These are phyloP conservation scores for Plemyria rubiginata DNA, from an alignment of 2,888 invertebrate species.

Conservation along the genomic window DNA sequence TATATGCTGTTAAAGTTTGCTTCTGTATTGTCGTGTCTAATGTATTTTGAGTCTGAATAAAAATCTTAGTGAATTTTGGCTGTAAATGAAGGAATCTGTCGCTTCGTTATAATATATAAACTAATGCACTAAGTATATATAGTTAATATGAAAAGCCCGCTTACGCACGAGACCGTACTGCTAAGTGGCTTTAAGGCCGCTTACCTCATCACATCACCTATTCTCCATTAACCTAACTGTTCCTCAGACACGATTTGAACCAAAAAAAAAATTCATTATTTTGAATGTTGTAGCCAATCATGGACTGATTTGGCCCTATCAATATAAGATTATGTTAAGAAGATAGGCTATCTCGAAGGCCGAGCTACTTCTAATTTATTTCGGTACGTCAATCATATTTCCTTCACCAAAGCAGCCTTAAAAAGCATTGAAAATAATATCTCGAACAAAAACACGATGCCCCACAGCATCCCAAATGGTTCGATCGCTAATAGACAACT, in stretches of 20 bases:
- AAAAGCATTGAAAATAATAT: too few relatives aligned
- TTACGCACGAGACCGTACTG: slow-evolving; percentile 64
- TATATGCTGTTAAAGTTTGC: slow-evolving; percentile 53
- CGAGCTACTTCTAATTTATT: slow-evolving; percentile 1
- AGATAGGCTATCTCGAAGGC: neutral
- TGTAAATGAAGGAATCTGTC: slow-evolving; percentile 5
- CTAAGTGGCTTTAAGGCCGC: slow-evolving; percentile 83
- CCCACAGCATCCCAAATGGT: too few relatives aligned
- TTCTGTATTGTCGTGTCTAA: slow-evolving; percentile 46
- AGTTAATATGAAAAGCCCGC: slow-evolving; percentile 76
- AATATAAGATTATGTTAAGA: neutral
- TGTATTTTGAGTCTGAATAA: slow-evolving; percentile 28
- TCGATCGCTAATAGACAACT: too few relatives aligned
- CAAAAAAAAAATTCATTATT: slow-evolving; percentile 31
- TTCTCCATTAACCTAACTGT: slow-evolving; percentile 57
- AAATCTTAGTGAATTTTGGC: neutral
- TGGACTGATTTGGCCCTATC: slow-evolving; percentile 26
- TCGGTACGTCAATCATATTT: neutral
- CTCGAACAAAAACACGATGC: too few relatives aligned
- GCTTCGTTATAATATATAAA: slow-evolving; percentile 63
- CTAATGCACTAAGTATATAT: slow-evolving; percentile 71
- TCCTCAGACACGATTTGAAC: slow-evolving; percentile 59
- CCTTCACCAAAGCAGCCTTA: too few relatives aligned
- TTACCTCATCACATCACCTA: slow-evolving; percentile 75
- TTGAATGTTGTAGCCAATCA: slow-evolving; percentile 1